Base-by-base conservation (phyloP, 2,113 vertebrate genomes). In the Malurus alboscapulatus region DNA sequence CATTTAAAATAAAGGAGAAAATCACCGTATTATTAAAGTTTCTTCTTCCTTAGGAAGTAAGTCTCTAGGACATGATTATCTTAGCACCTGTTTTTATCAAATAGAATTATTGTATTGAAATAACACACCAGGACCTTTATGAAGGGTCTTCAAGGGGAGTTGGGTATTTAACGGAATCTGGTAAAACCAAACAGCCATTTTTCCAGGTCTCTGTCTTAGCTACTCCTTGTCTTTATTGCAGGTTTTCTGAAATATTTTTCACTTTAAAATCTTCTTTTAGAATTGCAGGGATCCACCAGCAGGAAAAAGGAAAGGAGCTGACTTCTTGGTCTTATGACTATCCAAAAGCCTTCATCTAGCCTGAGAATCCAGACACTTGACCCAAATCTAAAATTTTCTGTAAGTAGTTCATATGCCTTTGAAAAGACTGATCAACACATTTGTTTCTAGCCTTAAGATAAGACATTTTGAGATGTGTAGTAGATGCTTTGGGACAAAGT, bases 311-410 rank as follows among this genome's bases (percentile, higher is more conserved):
- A 73, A n/a, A 40, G 7, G 3, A 68, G 0, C 1, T 68, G 15
- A 51, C 10, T 58, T 82, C 24, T 29, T n/a, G 8, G 25, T 42
- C 38, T 92, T 18, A 68, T 84, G 69, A 83, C 48, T 59, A 74
- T 54, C 17, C 44, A 87, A 84, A 87, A 96, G 81, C 4, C 17
- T 45, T 87, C 2, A 17, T 90, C n/a, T 57, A 83, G 53, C 9
- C 36, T 17, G 16, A 95, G 75, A 88, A 92, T 68, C 61, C 78
- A 96, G 76, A 84, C 45, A 26, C 17, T 80, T 21, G 14, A 30
- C 36, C 4, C 67, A 83, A 83, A 55, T 63, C 10, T 53, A 48
- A 53, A 78, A 57, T 53, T 78, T 48, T 21, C 8, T 48, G 4
- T 17, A 44, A 58, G 19, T 26, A 1, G 10, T 84, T 73, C 40